phyloP scores from a whole-genome alignment of 2,888 invertebrate species.

The Glyphotaelius pellucidus region DNA sequence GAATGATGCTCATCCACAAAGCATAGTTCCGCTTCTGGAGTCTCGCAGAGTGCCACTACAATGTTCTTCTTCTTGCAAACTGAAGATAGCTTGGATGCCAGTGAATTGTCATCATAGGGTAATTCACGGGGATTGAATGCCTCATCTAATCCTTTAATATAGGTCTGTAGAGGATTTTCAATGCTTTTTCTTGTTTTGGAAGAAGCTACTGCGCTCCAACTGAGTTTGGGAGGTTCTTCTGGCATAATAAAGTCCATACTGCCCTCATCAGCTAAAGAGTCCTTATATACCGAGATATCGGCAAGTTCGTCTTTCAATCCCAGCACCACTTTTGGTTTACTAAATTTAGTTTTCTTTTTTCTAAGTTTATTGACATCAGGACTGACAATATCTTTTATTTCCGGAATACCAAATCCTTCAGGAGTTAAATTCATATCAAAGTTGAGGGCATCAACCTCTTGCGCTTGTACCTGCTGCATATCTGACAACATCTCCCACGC shows the following conservation, averaged over 20 bases:
- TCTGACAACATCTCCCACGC: slow-evolving; percentile 64
- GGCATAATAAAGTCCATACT: slow-evolving; percentile 48
- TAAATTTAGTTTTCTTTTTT: slow-evolving; percentile 55
- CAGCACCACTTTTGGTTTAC: slow-evolving; percentile 38
- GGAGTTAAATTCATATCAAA: slow-evolving; percentile 23
- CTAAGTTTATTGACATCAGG: slow-evolving; percentile 54
- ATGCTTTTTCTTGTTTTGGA: slow-evolving; percentile 58
- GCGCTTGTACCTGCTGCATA: slow-evolving; percentile 9
- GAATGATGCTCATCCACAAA: slow-evolving; percentile 75
- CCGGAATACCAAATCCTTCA: neutral
- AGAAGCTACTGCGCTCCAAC: slow-evolving; percentile 57
- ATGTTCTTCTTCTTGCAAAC: slow-evolving; percentile 75
- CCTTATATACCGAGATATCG: slow-evolving; percentile 26
- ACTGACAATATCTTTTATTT: slow-evolving; percentile 41
- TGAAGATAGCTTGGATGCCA: slow-evolving; percentile 68
- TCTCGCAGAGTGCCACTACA: slow-evolving; percentile 75
- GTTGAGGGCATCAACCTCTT: slow-evolving; percentile 5
- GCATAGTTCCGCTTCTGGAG: slow-evolving; percentile 72
- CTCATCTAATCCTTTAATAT: slow-evolving; percentile 64
- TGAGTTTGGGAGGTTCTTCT: slow-evolving; percentile 53
- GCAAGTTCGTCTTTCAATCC: slow-evolving; percentile 31
- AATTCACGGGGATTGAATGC: slow-evolving; percentile 63
- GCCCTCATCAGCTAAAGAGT: slow-evolving; percentile 23
- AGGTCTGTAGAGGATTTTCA: slow-evolving; percentile 56
- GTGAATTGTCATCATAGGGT: slow-evolving; percentile 67